Conservation (phyloP, 2,888 invertebrate species). For the Patella ulyssiponensis region DNA sequence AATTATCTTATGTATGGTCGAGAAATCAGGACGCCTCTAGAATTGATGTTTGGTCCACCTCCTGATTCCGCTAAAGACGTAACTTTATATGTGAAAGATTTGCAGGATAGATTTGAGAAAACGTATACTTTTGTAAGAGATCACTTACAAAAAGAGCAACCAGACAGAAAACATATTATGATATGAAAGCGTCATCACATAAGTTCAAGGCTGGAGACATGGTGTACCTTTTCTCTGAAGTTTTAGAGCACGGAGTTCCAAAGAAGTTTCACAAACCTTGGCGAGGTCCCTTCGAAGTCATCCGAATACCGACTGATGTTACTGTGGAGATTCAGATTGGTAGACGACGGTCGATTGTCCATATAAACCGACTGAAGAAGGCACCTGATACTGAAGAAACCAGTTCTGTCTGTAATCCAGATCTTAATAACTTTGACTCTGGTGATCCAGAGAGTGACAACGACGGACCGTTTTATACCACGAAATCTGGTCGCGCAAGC, state of each 20-base stretch:
- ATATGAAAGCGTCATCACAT: neutral
- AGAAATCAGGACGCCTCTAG: slow-evolving; percentile 23
- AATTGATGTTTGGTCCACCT: slow-evolving; percentile 27
- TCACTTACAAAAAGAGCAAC: neutral
- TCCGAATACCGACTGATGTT: neutral
- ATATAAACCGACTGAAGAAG: neutral
- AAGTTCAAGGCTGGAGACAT: slow-evolving; percentile 6
- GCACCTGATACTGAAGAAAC: too few relatives aligned
- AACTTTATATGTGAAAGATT: neutral
- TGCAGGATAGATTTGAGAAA: neutral
- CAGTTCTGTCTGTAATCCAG: too few relatives aligned
- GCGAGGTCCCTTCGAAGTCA: slow-evolving; percentile 11
- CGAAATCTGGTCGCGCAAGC: too few relatives aligned
- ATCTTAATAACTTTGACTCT: too few relatives aligned
- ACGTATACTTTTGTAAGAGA: neutral
- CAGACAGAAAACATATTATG: slow-evolving; percentile 15
- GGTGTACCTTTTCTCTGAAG: slow-evolving; percentile 1
- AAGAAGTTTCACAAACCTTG: slow-evolving; percentile 13
- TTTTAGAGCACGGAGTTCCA: neutral
- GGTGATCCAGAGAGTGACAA: too few relatives aligned
- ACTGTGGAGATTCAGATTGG: slow-evolving; percentile 8
- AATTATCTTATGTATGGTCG: slow-evolving; percentile 27
- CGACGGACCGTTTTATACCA: too few relatives aligned
- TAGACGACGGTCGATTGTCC: neutral
- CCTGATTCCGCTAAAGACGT: neutral